These are phyloP conservation scores for Prosopocoilus inquinatus DNA, from an alignment of 2,888 invertebrate genomes.

Conservation along the genomic window DNA sequence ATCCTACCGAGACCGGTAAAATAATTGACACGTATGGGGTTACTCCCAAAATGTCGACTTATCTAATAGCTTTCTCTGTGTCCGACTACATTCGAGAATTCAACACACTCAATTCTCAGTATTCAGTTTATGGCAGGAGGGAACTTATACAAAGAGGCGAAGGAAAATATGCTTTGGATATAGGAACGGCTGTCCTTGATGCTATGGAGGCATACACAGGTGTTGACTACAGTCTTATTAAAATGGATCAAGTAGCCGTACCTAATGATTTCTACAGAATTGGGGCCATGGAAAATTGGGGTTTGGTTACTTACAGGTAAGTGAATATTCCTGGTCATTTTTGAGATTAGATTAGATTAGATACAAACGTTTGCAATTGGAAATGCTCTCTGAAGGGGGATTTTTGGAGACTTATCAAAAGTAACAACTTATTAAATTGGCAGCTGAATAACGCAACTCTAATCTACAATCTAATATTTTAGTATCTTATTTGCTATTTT, in stretches of 20 bases:
- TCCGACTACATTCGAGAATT: constrained; percentile 65
- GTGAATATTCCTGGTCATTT: too few relatives aligned
- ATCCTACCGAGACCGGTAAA: neutral
- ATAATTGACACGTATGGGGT: constrained; percentile 50
- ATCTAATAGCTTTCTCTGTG: constrained; percentile 77
- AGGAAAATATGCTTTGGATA: constrained; percentile 2
- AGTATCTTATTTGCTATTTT: too few relatives aligned
- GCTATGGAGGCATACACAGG: constrained; percentile 60
- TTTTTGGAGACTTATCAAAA: too few relatives aligned
- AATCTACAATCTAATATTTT: too few relatives aligned
- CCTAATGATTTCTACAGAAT: constrained; percentile 71
- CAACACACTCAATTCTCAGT: constrained; percentile 34
- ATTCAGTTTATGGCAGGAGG: constrained; percentile 66
- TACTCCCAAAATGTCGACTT: constrained; percentile 74
- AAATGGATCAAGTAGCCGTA: constrained; percentile 80
- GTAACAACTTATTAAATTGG: too few relatives aligned
- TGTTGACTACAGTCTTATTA: constrained; percentile 60
- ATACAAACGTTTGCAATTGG: too few relatives aligned
- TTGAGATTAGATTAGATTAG: too few relatives aligned
- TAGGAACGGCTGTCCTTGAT: constrained; percentile 11
- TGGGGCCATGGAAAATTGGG: constrained; percentile 94
- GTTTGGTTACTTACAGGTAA: constrained; percentile 70
- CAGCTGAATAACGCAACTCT: too few relatives aligned
- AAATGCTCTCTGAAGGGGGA: too few relatives aligned
- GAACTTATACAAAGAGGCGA: constrained; percentile 64